Percentiles rank a stretch among this genome's conserved stretches.
These are phyloP conservation scores for Campylomormyrus tamandua DNA, from an alignment of 2,113 vertebrate genomes.

Conservation along the genomic window DNA sequence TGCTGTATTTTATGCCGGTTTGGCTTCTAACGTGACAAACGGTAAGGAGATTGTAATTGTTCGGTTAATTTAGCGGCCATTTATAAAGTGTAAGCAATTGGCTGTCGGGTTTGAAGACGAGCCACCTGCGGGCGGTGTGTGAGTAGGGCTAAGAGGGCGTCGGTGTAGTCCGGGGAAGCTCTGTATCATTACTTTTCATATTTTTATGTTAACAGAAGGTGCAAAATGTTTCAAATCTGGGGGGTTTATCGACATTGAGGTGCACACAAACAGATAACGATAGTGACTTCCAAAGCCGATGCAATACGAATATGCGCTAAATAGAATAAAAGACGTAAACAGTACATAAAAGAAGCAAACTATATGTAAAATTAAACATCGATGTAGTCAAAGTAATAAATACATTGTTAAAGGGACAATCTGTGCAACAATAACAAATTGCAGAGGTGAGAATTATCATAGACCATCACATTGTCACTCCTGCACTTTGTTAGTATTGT, in stretches of 20 bases:
- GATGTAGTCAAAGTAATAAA: not conserved
- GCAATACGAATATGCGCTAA: not conserved
- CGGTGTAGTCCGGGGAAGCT: not conserved
- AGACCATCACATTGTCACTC: not conserved
- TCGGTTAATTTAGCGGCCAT: not conserved
- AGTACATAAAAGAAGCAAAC: not conserved
- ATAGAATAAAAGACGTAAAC: not conserved
- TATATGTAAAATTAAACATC: not conserved
- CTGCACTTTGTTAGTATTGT: not conserved
- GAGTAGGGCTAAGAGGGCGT: not conserved
- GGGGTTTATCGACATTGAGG: not conserved
- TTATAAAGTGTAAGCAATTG: not conserved
- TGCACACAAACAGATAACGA: not conserved
- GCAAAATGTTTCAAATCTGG: not conserved
- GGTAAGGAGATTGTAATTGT: conserved; percentile 8
- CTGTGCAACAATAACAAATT: not conserved
- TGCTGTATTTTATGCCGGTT: not conserved
- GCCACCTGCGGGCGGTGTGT: not conserved
- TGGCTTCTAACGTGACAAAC: not conserved
- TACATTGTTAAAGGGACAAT: not conserved
- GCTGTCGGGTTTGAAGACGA: not conserved
- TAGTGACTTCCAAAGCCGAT: not conserved
- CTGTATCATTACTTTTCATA: not conserved
- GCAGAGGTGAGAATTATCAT: not conserved
- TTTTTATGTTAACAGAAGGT: not conserved